These are phyloP conservation scores for Drosophila murphyi DNA, from an alignment of 1,140 invertebrate species.

Conservation along the genomic window DNA sequence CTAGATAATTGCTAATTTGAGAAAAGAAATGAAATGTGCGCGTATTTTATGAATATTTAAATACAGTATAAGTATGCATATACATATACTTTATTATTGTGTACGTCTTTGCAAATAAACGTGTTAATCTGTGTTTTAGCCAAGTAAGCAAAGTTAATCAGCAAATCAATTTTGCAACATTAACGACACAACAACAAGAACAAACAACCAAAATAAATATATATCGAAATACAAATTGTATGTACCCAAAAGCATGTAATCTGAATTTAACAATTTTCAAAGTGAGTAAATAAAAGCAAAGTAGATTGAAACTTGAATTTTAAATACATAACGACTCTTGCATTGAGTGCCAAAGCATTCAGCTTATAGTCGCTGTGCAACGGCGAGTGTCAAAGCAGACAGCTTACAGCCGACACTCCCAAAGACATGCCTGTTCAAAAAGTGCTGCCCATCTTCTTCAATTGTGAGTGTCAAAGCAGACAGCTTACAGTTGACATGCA, in stretches of 20 bases:
- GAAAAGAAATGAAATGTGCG: slow-evolving; percentile 51
- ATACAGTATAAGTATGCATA: slow-evolving; percentile 35
- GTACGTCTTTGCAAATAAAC: slow-evolving; percentile 63
- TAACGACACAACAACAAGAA: slow-evolving; percentile 36
- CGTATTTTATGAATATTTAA: slow-evolving; percentile 49
- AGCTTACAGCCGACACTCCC: neutral
- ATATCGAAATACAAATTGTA: slow-evolving; percentile 69
- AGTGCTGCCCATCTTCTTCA: no score
- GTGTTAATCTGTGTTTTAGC: slow-evolving; percentile 82
- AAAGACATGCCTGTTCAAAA: no score
- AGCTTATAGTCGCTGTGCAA: neutral
- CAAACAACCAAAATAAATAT: slow-evolving; percentile 40
- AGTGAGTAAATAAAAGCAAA: slow-evolving; percentile 78
- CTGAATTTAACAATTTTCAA: slow-evolving; percentile 81
- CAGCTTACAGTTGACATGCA: neutral
- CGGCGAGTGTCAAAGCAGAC: neutral
- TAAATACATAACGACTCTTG: slow-evolving; percentile 22
- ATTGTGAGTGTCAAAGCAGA: neutral
- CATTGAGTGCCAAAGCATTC: neutral
- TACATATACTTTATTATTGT: slow-evolving; percentile 36
- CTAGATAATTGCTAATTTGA: slow-evolving; percentile 76
- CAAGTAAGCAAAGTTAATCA: slow-evolving; percentile 65
- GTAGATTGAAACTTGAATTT: slow-evolving; percentile 56
- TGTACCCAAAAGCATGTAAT: slow-evolving; percentile 77
- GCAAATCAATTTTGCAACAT: slow-evolving; percentile 46